Conservation (phyloP, 2,888 invertebrate species). For the Halocaridina rubra region DNA sequence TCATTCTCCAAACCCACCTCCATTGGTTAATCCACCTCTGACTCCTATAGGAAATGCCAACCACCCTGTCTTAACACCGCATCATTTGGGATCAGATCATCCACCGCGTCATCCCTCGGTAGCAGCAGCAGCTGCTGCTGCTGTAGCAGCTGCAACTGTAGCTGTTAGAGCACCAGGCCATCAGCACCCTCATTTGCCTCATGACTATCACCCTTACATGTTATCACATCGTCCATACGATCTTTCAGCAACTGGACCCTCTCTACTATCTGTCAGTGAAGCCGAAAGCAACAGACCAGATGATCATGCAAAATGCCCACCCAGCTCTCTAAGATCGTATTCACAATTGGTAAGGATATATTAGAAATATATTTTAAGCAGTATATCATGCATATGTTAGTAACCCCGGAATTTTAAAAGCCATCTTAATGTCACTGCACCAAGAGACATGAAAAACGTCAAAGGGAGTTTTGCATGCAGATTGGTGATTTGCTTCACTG, state of each 20-base stretch:
- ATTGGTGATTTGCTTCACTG: no score
- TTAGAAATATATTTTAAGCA: no score
- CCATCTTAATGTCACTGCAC: no score
- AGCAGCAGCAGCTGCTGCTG: slow-evolving; percentile 27
- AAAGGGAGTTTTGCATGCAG: no score
- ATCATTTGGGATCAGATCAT: not conserved
- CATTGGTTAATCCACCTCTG: slow-evolving; percentile 47
- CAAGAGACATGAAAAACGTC: no score
- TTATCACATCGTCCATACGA: slow-evolving; percentile 50
- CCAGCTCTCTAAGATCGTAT: slow-evolving; percentile 39
- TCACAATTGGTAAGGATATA: slow-evolving; percentile 29
- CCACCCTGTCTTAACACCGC: slow-evolving; percentile 34
- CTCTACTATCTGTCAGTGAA: slow-evolving; percentile 50
- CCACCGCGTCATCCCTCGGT: slow-evolving; percentile 31
- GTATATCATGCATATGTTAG: no score
- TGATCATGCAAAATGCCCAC: slow-evolving; percentile 36
- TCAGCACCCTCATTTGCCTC: slow-evolving; percentile 36
- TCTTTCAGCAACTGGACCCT: slow-evolving; percentile 45
- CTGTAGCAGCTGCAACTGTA: slow-evolving; percentile 41
- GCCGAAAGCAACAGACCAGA: slow-evolving; percentile 36
- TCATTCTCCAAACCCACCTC: slow-evolving; percentile 54
- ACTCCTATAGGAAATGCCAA: slow-evolving; percentile 23
- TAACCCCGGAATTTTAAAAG: no score
- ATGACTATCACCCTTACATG: slow-evolving; percentile 45
- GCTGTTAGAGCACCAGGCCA: slow-evolving; percentile 29